phyloP scores from a whole-genome alignment of 2,888 invertebrate species.

The Diplolepis rosae region DNA sequence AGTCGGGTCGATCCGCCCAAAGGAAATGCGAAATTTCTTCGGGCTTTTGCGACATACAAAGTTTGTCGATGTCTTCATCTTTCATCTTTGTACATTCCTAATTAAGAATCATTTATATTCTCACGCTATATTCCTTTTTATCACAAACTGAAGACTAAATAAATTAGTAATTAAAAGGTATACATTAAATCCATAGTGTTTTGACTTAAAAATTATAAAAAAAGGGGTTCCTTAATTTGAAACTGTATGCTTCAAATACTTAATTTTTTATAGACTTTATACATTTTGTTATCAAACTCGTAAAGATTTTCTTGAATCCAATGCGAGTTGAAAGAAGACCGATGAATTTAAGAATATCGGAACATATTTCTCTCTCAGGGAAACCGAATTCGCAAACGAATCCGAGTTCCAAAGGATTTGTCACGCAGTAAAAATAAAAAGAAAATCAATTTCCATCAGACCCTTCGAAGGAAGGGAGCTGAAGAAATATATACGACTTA shows the following conservation, averaged over 20 bases:
- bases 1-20: constrained; percentile 18
- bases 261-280: neutral
- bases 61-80: constrained; percentile 43
- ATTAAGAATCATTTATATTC: neutral
- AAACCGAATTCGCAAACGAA: neutral
- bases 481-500: neutral
- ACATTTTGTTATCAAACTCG: constrained; percentile 32
- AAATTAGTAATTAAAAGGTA: too few species aligned
- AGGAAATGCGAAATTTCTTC: constrained; percentile 41
- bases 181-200: too few species aligned
- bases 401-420: neutral
- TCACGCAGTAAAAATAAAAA: neutral
- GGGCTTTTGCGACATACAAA: constrained; percentile 41
- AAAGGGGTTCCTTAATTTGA: neutral
- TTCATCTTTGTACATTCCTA: constrained; percentile 11
- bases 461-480: neutral
- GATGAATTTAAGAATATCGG: constrained; percentile 40
- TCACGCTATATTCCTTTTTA: neutral
- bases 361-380: neutral
- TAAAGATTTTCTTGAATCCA: constrained; percentile 38
- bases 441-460: neutral
- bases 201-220: too few species aligned
- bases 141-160: neutral
- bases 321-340: constrained; percentile 43
- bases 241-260: neutral